Percentiles rank a stretch among this genome's conserved stretches.
Conservation (phyloP, 2,797 vertebrate species). For the Mionectes olivaceus region DNA sequence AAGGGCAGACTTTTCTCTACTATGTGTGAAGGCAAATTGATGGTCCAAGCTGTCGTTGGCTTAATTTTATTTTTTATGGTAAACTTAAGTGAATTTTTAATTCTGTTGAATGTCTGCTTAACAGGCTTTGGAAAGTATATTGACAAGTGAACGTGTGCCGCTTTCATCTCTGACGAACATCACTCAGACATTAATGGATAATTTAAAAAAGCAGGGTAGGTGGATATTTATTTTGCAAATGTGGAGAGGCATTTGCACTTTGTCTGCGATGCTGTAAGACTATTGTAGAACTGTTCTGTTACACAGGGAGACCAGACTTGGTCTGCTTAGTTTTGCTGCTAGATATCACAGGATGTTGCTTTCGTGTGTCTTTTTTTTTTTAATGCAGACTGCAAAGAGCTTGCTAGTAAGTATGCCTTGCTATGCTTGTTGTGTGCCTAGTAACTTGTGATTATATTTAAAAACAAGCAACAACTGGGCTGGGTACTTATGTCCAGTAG, state of each 20-base stretch:
- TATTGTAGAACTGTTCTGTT: not conserved
- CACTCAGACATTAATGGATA: conserved; percentile 84
- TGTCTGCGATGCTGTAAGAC: not conserved
- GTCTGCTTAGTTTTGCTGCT: not conserved
- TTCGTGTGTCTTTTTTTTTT: not conserved
- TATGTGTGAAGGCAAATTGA: not conserved
- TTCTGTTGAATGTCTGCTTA: conserved; percentile 43
- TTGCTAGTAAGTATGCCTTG: not conserved
- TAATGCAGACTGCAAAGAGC: not conserved
- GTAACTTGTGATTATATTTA: not conserved
- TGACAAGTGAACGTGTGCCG: conserved; percentile 85
- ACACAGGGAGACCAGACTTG: not conserved
- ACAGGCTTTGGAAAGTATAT: conserved; percentile 92
- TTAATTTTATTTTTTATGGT: not conserved
- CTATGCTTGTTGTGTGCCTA: not conserved
- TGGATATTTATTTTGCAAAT: conserved; percentile 11
- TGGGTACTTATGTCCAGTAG: not conserved
- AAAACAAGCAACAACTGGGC: not conserved
- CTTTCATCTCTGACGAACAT: conserved; percentile 88
- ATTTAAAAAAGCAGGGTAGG: conserved; percentile 89
- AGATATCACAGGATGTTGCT: not conserved
- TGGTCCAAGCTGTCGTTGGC: not conserved
- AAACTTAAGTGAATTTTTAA: conserved; percentile 10
- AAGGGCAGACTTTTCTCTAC: not conserved
- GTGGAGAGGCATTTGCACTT: not conserved